Evolutionary conservation across 2,888 invertebrate species (phyloP).

Genomic region (Zaprionus bogoriensis): DNA sequence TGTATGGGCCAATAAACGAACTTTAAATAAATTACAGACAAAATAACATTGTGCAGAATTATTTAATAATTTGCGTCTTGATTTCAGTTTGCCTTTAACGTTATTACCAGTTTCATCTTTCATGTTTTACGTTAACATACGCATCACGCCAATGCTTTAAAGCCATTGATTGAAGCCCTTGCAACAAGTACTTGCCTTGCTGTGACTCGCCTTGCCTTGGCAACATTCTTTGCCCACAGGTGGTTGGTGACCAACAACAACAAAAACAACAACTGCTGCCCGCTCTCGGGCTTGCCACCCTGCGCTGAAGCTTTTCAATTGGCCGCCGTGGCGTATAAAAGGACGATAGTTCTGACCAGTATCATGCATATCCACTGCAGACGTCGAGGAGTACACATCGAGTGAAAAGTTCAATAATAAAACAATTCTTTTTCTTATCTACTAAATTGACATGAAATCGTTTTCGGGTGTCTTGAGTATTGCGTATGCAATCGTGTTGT

Average conservation of each 20-base stretch:
- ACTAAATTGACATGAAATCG: conserved; percentile 68
- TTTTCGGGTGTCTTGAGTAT: conserved; percentile 64
- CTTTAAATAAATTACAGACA: not conserved
- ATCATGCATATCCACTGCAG: conserved; percentile 74
- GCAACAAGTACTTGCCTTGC: conserved; percentile 36
- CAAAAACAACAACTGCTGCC: conserved; percentile 24
- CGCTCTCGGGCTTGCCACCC: conserved; percentile 10
- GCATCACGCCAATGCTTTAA: not conserved
- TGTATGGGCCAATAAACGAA: conserved; percentile 41
- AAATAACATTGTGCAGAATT: too few relatives aligned
- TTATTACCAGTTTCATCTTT: too few relatives aligned
- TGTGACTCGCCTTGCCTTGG: too few relatives aligned
- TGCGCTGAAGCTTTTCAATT: conserved; percentile 8
- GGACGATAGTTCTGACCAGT: conserved; percentile 63
- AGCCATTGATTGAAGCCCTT: conserved; percentile 25
- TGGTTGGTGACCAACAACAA: conserved; percentile 27
- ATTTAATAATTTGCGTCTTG: too few relatives aligned
- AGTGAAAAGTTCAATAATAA: conserved; percentile 10
- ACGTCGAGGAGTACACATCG: conserved; percentile 61
- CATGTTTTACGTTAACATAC: too few relatives aligned
- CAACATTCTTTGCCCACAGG: conserved; percentile 47
- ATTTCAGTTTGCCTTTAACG: not conserved
- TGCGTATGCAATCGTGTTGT: conserved; percentile 63
- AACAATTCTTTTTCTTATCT: not conserved
- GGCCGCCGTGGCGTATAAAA: conserved; percentile 78